These are phyloP conservation scores for Formica aserva DNA, from an alignment of 2,888 invertebrate genomes.

Conservation along the genomic window DNA sequence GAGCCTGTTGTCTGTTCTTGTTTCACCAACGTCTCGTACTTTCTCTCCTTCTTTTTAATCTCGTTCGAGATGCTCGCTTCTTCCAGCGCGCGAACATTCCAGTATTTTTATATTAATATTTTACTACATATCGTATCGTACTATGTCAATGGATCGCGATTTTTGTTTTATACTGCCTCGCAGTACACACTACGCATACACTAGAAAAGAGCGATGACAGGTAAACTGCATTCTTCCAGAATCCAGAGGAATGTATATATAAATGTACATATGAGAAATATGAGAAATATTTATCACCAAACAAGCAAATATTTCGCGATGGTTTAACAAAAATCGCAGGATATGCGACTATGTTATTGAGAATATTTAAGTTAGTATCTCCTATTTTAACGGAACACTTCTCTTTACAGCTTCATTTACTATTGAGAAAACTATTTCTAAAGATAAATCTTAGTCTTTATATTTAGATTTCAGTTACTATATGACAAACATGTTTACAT, in stretches of 20 bases:
- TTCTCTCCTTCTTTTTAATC: conserved; percentile 18
- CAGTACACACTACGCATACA: neutral
- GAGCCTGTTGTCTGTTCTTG: conserved; percentile 4
- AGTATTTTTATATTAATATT: conserved; percentile 50
- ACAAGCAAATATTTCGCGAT: conserved; percentile 9
- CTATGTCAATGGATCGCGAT: neutral
- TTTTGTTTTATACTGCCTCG: conserved; percentile 6
- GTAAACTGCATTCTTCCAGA: conserved; percentile 6
- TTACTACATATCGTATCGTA: conserved; percentile 7
- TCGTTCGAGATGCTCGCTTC: conserved; percentile 8
- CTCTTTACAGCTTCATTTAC: neutral
- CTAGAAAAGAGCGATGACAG: conserved; percentile 3
- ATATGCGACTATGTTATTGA: neutral
- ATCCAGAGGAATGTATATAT: neutral
- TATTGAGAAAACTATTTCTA: neutral
- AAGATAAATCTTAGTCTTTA: neutral
- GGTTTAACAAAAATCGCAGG: conserved; percentile 20
- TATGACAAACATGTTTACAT: neutral
- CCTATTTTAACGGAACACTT: neutral
- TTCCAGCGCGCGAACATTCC: neutral
- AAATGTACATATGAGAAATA: neutral
- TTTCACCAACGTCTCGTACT: neutral
- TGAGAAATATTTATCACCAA: conserved; percentile 23
- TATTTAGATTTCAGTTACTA: neutral
- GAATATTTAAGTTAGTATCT: neutral